Conservation (phyloP, 2,797 vertebrate species). For the Phoebastria nigripes region DNA sequence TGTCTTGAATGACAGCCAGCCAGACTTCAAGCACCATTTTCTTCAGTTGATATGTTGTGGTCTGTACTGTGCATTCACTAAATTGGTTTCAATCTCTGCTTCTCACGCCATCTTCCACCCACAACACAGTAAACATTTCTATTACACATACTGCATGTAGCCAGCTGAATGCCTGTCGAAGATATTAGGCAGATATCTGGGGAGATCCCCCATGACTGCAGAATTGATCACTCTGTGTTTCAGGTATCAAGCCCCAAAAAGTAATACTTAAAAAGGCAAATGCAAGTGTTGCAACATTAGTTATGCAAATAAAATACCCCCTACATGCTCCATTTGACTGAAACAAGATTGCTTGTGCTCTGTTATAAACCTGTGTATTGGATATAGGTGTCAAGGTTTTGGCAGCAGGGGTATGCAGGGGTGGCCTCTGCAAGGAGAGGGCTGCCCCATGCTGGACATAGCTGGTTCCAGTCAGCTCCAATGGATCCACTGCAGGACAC, state of each 20-base stretch:
- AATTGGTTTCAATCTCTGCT: not conserved
- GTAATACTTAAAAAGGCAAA: not conserved
- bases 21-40: not conserved
- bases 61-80: not conserved
- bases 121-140: not conserved
- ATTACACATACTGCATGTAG: not conserved
- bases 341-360: not conserved
- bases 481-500: not conserved
- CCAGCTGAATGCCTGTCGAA: not conserved
- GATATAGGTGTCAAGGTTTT: not conserved
- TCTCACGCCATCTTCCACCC: not conserved
- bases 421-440: not conserved
- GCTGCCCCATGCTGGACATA: not conserved
- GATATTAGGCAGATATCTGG: not conserved
- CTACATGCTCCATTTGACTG: not conserved
- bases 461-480: not conserved
- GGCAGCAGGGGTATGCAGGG: accelerated
- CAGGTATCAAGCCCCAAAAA: not conserved
- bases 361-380: not conserved
- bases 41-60: not conserved
- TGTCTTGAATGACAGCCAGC: not conserved
- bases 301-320: not conserved
- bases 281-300: not conserved
- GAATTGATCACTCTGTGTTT: not conserved
- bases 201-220: not conserved